Conservation (phyloP, 1,140 invertebrate genomes). For the Pseudomyrmex pallidus region DNA sequence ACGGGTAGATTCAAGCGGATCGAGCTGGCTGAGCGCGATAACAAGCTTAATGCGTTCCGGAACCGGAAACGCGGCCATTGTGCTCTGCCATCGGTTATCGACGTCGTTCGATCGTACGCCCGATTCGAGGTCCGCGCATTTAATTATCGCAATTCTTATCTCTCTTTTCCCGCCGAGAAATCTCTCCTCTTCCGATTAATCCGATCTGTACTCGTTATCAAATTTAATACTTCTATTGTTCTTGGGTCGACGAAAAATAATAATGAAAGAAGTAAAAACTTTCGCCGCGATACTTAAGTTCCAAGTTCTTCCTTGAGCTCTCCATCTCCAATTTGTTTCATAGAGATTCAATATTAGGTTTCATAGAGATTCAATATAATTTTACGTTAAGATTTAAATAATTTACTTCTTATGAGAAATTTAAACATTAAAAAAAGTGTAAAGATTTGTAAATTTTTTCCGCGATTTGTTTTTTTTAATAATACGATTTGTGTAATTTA, state of each 20-base stretch:
- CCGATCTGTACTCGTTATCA: not conserved
- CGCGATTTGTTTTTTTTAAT: not conserved
- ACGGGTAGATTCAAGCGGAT: conserved; percentile 64
- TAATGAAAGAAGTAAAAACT: conserved; percentile 33
- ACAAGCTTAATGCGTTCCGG: conserved; percentile 68
- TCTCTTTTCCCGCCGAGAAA: not conserved
- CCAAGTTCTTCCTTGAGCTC: conserved; percentile 5
- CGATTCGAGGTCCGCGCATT: conserved; percentile 51
- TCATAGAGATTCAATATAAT: conserved; percentile 8
- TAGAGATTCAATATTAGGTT: conserved; percentile 25
- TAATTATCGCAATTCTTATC: conserved; percentile 59
- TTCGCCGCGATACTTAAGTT: conserved; percentile 5
- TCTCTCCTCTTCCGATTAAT: conserved; percentile 43
- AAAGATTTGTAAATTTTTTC: conserved; percentile 11
- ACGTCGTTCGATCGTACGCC: conserved; percentile 58
- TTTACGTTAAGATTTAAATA: not conserved
- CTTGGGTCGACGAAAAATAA: not conserved
- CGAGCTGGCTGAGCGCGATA: conserved; percentile 72
- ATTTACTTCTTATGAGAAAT: conserved; percentile 11
- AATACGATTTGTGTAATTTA: not conserved
- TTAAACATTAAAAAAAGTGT: not conserved
- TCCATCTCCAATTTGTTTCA: not conserved
- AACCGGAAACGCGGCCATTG: conserved; percentile 71
- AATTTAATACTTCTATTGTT: conserved; percentile 42
- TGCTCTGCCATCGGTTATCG: conserved; percentile 60